These are phyloP conservation scores for Neodon shergylaensis DNA, from an alignment of 2,113 vertebrate species.

Conservation along the genomic window DNA sequence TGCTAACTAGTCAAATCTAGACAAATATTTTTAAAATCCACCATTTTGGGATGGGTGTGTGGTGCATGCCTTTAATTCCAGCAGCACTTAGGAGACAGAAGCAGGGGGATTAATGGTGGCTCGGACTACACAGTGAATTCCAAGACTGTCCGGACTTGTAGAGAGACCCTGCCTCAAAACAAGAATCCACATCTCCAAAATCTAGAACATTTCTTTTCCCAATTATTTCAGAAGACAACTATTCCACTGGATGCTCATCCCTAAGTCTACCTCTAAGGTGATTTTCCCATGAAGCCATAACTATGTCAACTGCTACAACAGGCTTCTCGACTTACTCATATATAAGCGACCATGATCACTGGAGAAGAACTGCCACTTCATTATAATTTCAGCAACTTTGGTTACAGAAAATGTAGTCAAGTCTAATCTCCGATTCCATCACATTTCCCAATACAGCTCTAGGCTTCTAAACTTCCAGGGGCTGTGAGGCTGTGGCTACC, in stretches of 20 bases:
- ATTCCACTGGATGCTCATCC: not conserved
- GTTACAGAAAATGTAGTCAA: not conserved
- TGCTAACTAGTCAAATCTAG: not conserved
- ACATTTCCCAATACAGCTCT: not conserved
- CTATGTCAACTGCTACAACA: not conserved
- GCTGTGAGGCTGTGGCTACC: not conserved
- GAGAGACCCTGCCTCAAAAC: not conserved
- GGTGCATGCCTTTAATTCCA: not conserved
- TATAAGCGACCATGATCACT: not conserved
- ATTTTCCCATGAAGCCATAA: not conserved
- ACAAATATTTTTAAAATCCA: not conserved
- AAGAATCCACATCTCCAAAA: not conserved
- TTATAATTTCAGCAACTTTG: too few species aligned
- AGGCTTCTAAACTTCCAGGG: not conserved
- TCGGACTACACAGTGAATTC: not conserved
- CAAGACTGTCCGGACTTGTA: not conserved
- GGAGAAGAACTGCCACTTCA: not conserved
- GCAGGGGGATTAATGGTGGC: not conserved
- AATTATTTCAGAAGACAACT: not conserved
- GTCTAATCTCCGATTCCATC: not conserved
- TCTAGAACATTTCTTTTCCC: not conserved
- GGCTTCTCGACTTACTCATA: not conserved
- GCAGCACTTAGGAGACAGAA: not conserved
- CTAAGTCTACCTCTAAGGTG: not conserved
- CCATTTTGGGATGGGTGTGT: not conserved